Evolutionary conservation across 1,140 invertebrate genomes (phyloP).

Genomic region (Galleria mellonella): DNA sequence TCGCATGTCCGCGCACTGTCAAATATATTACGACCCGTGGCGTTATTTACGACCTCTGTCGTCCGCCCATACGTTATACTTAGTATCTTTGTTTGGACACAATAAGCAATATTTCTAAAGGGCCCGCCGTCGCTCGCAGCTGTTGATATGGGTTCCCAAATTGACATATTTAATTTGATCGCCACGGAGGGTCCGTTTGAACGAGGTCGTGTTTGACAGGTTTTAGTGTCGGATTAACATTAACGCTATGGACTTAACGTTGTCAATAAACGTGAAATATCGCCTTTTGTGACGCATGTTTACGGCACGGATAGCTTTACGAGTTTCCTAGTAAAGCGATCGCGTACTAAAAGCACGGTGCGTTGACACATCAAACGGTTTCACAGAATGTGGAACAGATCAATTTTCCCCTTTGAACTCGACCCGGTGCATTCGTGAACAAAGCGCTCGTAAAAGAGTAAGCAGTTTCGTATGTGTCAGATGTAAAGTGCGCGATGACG

Average conservation of each 20-base stretch:
- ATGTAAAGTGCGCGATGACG: constrained; percentile 44
- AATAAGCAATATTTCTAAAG: constrained; percentile 74
- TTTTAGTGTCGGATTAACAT: constrained; percentile 71
- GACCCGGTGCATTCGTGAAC: constrained; percentile 27
- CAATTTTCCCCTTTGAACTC: constrained; percentile 61
- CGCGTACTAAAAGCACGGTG: no score
- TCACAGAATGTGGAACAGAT: constrained; percentile 39
- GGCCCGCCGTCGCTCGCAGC: constrained; percentile 67
- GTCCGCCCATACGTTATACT: constrained; percentile 74
- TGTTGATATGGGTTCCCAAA: constrained; percentile 73
- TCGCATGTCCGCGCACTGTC: constrained; percentile 71
- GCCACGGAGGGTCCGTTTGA: constrained; percentile 52
- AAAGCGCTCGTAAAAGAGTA: constrained; percentile 63
- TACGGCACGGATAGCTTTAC: constrained; percentile 19
- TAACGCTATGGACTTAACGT: constrained; percentile 58
- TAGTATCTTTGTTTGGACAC: constrained; percentile 74
- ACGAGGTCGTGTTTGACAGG: constrained; percentile 63
- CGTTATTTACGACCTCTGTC: constrained; percentile 69
- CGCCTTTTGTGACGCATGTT: constrained; percentile 22
- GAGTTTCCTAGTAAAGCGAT: constrained; percentile 20
- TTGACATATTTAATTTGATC: constrained; percentile 75
- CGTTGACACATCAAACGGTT: constrained; percentile 55
- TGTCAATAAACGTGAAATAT: constrained; percentile 44
- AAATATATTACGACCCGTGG: constrained; percentile 73
- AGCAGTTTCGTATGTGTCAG: constrained; percentile 66